Conservation (phyloP, 2,113 vertebrate species). For the Herpetotheres cachinnans region DNA sequence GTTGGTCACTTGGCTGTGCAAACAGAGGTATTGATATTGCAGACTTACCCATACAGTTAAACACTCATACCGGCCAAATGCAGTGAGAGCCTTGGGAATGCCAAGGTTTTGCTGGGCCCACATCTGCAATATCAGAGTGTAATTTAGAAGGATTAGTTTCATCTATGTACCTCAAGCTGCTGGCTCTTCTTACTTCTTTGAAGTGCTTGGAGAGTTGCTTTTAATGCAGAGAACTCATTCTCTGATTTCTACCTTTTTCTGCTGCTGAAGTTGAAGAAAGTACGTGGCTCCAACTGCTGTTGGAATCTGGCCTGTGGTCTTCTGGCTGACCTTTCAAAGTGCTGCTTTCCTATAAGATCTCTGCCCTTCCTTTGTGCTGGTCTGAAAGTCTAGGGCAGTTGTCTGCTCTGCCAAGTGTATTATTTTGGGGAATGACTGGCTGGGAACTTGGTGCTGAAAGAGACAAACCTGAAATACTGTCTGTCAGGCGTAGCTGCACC, state of each 20-base stretch:
- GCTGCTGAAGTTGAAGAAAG: neutral
- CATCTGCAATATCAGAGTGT: neutral
- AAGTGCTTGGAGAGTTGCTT: neutral
- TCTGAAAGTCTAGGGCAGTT: neutral
- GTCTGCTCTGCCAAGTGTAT: neutral
- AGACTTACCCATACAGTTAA: neutral
- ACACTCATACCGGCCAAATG: fast-evolving
- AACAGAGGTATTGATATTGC: neutral
- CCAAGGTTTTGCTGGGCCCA: neutral
- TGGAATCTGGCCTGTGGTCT: constrained; percentile 17
- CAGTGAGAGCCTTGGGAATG: neutral
- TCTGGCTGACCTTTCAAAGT: constrained; percentile 18
- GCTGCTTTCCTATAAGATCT: neutral
- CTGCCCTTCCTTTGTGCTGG: neutral
- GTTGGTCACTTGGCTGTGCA: neutral
- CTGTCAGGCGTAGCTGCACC: neutral
- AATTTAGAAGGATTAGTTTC: neutral
- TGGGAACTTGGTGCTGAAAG: neutral
- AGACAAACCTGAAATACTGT: neutral
- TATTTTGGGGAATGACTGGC: neutral
- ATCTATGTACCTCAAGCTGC: neutral
- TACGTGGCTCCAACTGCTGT: neutral
- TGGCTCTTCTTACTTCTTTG: neutral
- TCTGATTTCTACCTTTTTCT: neutral
- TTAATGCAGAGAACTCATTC: neutral